Evolutionary conservation across 2,113 vertebrate species (phyloP).

Genomic region (Piprites chloris): DNA sequence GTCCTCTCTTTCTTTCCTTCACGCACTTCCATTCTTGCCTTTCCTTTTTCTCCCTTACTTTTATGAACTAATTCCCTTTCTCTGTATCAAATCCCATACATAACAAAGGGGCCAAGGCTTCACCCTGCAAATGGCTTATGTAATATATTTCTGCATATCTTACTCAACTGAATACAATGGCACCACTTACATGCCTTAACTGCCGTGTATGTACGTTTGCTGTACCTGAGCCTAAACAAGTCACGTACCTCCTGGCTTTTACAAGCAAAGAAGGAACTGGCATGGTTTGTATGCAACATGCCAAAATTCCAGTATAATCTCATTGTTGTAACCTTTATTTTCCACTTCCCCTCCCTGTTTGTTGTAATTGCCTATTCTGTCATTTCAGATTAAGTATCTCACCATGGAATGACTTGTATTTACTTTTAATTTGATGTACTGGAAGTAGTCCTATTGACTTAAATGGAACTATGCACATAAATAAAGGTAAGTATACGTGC

Average conservation of each 20-base stretch:
- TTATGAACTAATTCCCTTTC: neutral
- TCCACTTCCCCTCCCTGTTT: conserved; percentile 6
- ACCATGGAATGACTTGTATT: neutral
- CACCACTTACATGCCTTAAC: neutral
- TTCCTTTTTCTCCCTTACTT: neutral
- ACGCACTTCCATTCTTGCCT: neutral
- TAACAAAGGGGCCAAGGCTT: neutral
- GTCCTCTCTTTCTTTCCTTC: neutral
- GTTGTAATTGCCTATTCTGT: neutral
- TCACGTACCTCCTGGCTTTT: neutral
- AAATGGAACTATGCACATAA: neutral
- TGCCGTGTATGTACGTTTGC: neutral
- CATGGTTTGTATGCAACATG: neutral
- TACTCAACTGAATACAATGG: neutral
- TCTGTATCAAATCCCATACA: neutral
- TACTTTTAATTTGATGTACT: neutral
- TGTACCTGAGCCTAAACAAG: neutral
- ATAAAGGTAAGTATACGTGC: neutral
- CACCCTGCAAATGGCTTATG: neutral
- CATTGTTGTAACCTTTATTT: neutral
- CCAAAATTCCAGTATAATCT: conserved; percentile 16
- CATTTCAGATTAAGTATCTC: neutral
- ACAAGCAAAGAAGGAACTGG: neutral
- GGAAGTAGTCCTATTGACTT: neutral
- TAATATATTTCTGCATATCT: neutral